phyloP scores from a whole-genome alignment of 1,140 invertebrate species.

The Cyrtorhinus lividipennis region DNA sequence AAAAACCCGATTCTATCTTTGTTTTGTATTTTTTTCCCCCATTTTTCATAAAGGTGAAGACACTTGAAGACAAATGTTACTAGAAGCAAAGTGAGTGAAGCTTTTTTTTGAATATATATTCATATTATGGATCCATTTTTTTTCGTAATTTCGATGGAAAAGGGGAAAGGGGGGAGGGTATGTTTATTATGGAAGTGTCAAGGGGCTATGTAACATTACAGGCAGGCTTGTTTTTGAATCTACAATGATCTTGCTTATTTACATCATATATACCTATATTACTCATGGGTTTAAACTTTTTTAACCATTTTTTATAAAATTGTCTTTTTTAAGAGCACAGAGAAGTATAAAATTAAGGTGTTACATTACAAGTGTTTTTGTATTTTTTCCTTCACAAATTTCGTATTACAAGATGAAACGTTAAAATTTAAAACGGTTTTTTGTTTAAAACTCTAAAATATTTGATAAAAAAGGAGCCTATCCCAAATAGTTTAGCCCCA shows the following conservation, averaged over 20 bases:
- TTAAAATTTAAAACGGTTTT: no score
- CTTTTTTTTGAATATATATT: not conserved
- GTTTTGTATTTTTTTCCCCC: not conserved
- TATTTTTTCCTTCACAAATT: not conserved
- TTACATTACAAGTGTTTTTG: not conserved
- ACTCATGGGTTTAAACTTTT: no score
- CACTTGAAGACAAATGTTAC: not conserved
- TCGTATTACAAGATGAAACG: no score
- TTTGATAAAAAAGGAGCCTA: not conserved
- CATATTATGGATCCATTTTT: no score
- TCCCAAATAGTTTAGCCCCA: not conserved
- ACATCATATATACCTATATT: not conserved
- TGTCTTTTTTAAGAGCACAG: constrained; percentile 12
- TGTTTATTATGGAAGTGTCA: not conserved
- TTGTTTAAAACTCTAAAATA: no score
- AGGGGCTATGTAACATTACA: not conserved
- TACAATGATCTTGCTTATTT: not conserved
- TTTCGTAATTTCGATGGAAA: no score
- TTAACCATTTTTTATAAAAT: constrained; percentile 1
- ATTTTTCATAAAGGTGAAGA: not conserved
- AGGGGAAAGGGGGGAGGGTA: no score
- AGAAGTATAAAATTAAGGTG: not conserved
- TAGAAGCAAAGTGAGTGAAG: not conserved
- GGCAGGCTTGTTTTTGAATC: not conserved
- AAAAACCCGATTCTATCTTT: not conserved